phyloP scores from a whole-genome alignment of 2,113 vertebrate species.

The Serilophus lunatus region DNA sequence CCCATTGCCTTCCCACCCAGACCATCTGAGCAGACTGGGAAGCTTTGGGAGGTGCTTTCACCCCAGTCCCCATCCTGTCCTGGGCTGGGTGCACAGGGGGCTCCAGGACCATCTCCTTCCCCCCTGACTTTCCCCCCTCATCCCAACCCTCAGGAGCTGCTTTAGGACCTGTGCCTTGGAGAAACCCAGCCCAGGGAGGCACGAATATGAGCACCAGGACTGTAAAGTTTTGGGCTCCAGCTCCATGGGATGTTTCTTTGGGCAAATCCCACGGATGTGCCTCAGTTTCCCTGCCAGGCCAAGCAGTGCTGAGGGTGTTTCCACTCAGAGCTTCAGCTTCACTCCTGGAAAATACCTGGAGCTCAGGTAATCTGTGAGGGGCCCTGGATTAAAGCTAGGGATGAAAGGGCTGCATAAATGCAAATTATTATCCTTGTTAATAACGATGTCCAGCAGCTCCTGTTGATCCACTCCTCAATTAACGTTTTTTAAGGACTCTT shows the following conservation, averaged over 20 bases:
- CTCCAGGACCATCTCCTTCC: not conserved
- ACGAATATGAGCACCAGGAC: fast-evolving
- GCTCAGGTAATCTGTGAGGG: not conserved
- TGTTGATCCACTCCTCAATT: constrained; percentile 54
- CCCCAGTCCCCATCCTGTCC: not conserved
- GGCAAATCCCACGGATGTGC: not conserved
- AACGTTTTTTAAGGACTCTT: constrained; percentile 44
- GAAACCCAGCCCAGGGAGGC: fast-evolving
- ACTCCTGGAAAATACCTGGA: not conserved
- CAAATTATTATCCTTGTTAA: constrained; percentile 42
- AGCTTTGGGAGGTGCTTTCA: not conserved
- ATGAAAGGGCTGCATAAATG: constrained; percentile 16
- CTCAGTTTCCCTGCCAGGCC: fast-evolving
- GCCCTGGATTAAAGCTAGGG: not conserved
- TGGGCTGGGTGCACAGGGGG: not conserved
- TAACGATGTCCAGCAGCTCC: constrained; percentile 24
- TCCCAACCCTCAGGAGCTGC: not conserved
- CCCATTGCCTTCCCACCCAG: not conserved
- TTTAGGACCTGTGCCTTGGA: not conserved
- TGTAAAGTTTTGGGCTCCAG: not conserved
- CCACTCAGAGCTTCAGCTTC: not conserved
- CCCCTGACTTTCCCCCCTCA: not conserved
- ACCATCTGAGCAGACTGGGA: not conserved
- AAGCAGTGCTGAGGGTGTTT: fast-evolving
- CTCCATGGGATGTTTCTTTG: fast-evolving